Evolutionary conservation across 2,113 vertebrate species (phyloP).

Genomic region (Gopherus evgoodei): DNA sequence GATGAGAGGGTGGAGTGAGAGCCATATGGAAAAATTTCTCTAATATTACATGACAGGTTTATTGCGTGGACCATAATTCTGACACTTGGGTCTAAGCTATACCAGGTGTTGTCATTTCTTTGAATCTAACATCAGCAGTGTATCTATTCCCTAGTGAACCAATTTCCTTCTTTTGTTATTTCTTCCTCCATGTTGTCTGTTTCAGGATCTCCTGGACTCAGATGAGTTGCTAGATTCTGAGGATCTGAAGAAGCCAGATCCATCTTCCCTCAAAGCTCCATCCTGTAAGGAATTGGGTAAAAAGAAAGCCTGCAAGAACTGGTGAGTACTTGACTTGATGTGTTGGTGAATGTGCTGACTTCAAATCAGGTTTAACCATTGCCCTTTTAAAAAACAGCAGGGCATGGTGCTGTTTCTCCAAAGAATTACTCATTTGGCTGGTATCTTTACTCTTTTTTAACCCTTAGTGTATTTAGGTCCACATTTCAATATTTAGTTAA

Average conservation of each 20-base stretch:
- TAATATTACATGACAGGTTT: not conserved
- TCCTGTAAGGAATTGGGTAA: slow-evolving; percentile 88
- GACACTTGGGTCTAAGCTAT: not conserved
- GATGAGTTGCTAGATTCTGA: slow-evolving; percentile 93
- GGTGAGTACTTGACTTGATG: slow-evolving; percentile 77
- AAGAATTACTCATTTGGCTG: not conserved
- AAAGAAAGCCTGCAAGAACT: slow-evolving; percentile 96
- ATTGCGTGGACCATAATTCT: not conserved
- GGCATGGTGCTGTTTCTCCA: not conserved
- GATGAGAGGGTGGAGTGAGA: not conserved
- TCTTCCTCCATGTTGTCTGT: not conserved
- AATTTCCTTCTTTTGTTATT: not conserved
- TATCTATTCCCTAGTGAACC: not conserved
- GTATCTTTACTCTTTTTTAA: not conserved
- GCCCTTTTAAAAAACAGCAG: not conserved
- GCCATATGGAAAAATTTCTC: not conserved
- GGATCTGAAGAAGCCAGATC: slow-evolving; percentile 93
- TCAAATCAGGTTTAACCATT: not conserved
- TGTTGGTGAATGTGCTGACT: accelerated
- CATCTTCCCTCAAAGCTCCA: slow-evolving; percentile 84
- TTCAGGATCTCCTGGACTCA: slow-evolving; percentile 93
- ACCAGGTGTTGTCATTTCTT: not conserved
- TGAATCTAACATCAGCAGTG: not conserved
- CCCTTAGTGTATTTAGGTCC: not conserved
- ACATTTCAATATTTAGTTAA: not conserved